Conservation (phyloP, 2,888 invertebrate genomes). For the Lapara coniferarum region DNA sequence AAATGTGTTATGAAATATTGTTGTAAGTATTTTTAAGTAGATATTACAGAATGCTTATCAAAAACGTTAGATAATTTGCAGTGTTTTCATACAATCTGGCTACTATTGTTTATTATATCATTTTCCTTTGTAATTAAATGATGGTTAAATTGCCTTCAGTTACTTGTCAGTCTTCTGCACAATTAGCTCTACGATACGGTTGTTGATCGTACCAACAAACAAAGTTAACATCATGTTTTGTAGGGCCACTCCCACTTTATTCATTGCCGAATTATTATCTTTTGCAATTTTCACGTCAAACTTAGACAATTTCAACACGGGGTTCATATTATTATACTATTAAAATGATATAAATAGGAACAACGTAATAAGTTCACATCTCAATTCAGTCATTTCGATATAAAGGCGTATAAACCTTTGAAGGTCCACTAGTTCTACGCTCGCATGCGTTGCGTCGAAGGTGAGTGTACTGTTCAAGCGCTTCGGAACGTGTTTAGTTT, state of each 20-base stretch:
- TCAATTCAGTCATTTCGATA: neutral
- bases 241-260: slow-evolving; percentile 6
- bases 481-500: slow-evolving; percentile 19
- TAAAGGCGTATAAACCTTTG: neutral
- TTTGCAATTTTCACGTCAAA: neutral
- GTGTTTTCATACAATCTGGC: too few relatives aligned
- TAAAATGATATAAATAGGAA: too few relatives aligned
- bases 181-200: neutral
- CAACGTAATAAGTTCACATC: too few relatives aligned
- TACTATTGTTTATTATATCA: neutral
- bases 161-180: neutral
- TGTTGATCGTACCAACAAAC: neutral
- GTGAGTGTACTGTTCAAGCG: slow-evolving; percentile 1
- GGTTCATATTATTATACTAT: too few relatives aligned
- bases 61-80: too few relatives aligned
- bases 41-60: too few relatives aligned
- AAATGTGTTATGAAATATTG: too few relatives aligned
- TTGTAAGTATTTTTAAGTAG: too few relatives aligned
- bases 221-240: neutral
- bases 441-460: slow-evolving; percentile 3
- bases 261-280: neutral
- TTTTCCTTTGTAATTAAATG: neutral
- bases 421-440: neutral
- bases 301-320: too few relatives aligned
- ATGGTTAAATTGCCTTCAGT: neutral